Evolutionary conservation across 1,140 invertebrate genomes (phyloP).

Genomic region (Papilio xuthus): DNA sequence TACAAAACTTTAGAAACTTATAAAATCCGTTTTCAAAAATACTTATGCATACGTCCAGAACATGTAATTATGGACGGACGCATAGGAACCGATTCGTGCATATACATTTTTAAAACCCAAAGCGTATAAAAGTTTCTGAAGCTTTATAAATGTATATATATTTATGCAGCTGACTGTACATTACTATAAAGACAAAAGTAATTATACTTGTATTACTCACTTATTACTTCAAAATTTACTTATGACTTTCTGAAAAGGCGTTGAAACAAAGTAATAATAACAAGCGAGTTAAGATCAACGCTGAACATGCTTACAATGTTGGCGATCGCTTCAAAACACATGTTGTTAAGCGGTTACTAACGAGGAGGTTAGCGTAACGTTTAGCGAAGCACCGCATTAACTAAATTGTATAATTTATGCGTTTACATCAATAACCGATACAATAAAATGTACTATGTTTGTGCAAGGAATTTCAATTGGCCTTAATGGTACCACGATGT

Average conservation of each 20-base stretch:
- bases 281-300: neutral
- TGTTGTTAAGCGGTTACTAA: constrained; percentile 26
- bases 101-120: too few species aligned
- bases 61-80: too few species aligned
- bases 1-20: too few species aligned
- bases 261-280: neutral
- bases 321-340: constrained; percentile 9
- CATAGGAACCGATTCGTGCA: too few species aligned
- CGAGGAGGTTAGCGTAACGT: constrained; percentile 1
- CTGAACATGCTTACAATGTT: constrained; percentile 18
- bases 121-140: too few species aligned
- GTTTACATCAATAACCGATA: constrained; percentile 11
- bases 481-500: neutral
- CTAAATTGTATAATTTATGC: neutral
- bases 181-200: neutral
- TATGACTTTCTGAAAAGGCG: neutral
- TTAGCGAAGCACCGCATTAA: neutral
- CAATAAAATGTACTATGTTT: constrained; percentile 8
- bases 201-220: neutral
- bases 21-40: too few species aligned
- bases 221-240: neutral
- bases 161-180: too few species aligned
- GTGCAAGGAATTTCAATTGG: neutral
- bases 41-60: too few species aligned
- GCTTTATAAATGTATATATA: too few species aligned